Evolutionary conservation across 2,113 vertebrate genomes (phyloP).

Genomic region (Capreolus pygargus): DNA sequence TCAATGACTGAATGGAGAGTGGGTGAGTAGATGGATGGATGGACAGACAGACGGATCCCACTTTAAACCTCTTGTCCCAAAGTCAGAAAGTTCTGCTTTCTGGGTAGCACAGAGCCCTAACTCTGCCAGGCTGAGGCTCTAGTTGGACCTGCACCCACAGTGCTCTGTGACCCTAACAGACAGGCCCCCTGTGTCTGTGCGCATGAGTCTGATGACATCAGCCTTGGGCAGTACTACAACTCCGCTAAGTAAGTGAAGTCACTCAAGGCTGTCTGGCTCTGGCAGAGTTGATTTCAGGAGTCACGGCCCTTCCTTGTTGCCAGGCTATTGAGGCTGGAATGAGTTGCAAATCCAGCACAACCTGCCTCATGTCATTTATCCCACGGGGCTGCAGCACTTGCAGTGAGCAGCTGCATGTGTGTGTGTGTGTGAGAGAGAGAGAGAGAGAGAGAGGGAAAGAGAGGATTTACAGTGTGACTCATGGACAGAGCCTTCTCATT

Average conservation of each 20-base stretch:
- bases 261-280: not conserved
- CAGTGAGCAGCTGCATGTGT: not conserved
- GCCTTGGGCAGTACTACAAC: not conserved
- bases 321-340: not conserved
- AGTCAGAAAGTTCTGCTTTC: conserved; percentile 26
- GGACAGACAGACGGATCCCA: not conserved
- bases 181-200: not conserved
- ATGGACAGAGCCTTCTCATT: conserved; percentile 60
- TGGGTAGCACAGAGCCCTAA: not conserved
- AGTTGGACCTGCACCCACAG: not conserved
- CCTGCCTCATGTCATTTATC: conserved; percentile 48
- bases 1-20: not conserved
- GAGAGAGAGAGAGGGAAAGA: not conserved
- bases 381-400: conserved; percentile 55
- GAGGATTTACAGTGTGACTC: conserved; percentile 53
- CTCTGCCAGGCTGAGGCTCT: not conserved
- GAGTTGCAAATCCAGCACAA: conserved; percentile 49
- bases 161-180: not conserved
- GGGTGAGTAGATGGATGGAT: not conserved
- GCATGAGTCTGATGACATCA: conserved; percentile 3
- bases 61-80: conserved; percentile 4
- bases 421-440: not conserved
- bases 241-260: conserved; percentile 19
- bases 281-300: conserved; percentile 32
- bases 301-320: not conserved